A percentile compares a stretch with the other conserved stretches of the same genome.
Evolutionary conservation across 2,113 vertebrate species (phyloP).

Genomic region (Ceyx cyanopectus): DNA sequence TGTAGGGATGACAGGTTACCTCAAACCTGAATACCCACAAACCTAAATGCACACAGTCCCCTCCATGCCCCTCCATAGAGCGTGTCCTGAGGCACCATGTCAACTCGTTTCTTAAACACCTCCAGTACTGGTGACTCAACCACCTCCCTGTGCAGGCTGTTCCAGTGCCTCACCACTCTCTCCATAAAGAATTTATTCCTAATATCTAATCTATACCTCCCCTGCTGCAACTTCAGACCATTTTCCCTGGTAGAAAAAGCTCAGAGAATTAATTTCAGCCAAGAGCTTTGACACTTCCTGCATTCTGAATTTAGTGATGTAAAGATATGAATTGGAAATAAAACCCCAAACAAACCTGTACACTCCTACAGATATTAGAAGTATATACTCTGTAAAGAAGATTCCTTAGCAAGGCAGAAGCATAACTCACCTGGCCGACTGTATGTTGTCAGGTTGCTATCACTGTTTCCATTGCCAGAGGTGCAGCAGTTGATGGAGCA

Average conservation of each 20-base stretch:
- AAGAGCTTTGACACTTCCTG: background rate
- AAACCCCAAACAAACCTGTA: background rate
- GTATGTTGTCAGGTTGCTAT: slow-evolving; percentile 95
- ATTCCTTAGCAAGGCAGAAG: slow-evolving; percentile 44
- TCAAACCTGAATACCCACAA: too few species aligned
- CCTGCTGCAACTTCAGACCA: too few species aligned
- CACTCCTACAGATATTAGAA: background rate
- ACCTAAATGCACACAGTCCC: too few species aligned
- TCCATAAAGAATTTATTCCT: too few species aligned
- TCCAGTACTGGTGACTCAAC: too few species aligned
- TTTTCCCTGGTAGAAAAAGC: background rate
- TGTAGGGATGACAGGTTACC: background rate
- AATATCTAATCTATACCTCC: too few species aligned
- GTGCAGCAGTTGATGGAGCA: slow-evolving; percentile 98
- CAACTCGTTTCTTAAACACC: too few species aligned
- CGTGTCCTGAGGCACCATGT: too few species aligned
- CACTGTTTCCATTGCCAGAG: slow-evolving; percentile 93
- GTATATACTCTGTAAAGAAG: background rate
- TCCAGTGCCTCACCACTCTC: too few species aligned
- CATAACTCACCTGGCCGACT: slow-evolving; percentile 92
- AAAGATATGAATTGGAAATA: background rate
- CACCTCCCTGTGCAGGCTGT: too few species aligned
- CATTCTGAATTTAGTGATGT: background rate
- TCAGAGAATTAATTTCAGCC: background rate
- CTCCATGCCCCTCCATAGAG: too few species aligned